A percentile compares a stretch with the other conserved stretches of the same genome.
phyloP scores from a whole-genome alignment of 2,113 vertebrate species.

The Gavia stellata region DNA sequence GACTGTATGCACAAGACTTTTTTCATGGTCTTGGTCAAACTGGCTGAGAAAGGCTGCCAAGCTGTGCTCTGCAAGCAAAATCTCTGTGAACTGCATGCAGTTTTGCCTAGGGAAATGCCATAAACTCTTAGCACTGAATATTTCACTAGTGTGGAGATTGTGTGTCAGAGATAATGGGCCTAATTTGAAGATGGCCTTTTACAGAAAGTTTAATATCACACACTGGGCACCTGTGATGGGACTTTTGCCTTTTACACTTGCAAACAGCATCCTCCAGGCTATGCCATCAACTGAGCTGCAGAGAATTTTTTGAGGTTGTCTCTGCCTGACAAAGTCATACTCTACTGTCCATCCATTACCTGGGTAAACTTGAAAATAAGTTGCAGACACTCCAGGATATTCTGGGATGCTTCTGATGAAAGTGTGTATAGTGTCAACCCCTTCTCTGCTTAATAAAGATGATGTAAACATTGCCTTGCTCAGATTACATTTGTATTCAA shows the following conservation, averaged over 20 bases:
- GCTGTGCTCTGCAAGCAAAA: neutral
- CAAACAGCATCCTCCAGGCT: conserved; percentile 16
- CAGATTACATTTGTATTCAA: neutral
- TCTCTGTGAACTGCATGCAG: neutral
- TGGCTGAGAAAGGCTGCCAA: neutral
- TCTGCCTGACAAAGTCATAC: neutral
- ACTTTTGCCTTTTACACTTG: conserved; percentile 9
- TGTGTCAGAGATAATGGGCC: conserved; percentile 34
- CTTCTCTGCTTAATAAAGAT: neutral
- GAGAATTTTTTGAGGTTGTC: neutral
- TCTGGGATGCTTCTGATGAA: neutral
- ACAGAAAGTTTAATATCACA: conserved; percentile 43
- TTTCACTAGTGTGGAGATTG: conserved; percentile 36
- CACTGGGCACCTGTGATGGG: neutral
- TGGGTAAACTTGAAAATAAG: neutral
- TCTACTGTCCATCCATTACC: neutral
- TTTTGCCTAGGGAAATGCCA: conserved; percentile 17
- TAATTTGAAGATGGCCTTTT: conserved; percentile 54
- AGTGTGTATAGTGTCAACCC: neutral
- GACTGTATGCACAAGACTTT: neutral
- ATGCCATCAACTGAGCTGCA: neutral
- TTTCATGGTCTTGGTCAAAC: neutral
- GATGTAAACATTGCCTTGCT: neutral
- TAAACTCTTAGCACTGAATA: conserved; percentile 36
- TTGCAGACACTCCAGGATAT: neutral